phyloP scores from a whole-genome alignment of 2,888 invertebrate species.

The Acanthosepion esculentum region DNA sequence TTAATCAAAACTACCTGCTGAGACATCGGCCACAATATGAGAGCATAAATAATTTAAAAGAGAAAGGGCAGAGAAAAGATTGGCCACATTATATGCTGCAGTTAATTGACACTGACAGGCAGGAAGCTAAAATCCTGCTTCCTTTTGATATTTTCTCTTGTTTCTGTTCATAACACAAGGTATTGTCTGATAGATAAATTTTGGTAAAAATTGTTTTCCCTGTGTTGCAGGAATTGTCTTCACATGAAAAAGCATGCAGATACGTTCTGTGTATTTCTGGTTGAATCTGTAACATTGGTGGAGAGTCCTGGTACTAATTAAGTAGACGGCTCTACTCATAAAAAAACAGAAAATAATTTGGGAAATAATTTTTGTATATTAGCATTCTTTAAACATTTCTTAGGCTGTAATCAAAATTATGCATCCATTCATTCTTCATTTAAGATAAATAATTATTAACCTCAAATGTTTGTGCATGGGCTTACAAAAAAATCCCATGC shows the following conservation, averaged over 20 bases:
- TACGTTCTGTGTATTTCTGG: neutral
- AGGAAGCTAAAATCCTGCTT: neutral
- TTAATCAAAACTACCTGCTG: constrained; percentile 8
- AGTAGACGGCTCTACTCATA: too few species aligned
- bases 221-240: neutral
- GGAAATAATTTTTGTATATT: too few species aligned
- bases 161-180: neutral
- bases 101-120: neutral
- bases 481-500: too few species aligned
- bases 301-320: too few species aligned
- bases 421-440: too few species aligned
- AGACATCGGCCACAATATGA: neutral
- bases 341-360: too few species aligned
- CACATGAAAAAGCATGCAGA: neutral
- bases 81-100: neutral
- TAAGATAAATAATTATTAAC: too few species aligned
- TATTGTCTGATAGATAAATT: neutral
- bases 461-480: too few species aligned
- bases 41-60: neutral
- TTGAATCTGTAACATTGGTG: neutral
- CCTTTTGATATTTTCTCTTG: neutral
- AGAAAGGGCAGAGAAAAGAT: neutral
- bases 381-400: too few species aligned
- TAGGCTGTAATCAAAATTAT: too few species aligned
- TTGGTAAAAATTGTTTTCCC: neutral